A percentile compares a stretch with the other conserved stretches of the same genome.
Evolutionary conservation across 2,888 invertebrate species (phyloP).

Genomic region (Thera britannica): DNA sequence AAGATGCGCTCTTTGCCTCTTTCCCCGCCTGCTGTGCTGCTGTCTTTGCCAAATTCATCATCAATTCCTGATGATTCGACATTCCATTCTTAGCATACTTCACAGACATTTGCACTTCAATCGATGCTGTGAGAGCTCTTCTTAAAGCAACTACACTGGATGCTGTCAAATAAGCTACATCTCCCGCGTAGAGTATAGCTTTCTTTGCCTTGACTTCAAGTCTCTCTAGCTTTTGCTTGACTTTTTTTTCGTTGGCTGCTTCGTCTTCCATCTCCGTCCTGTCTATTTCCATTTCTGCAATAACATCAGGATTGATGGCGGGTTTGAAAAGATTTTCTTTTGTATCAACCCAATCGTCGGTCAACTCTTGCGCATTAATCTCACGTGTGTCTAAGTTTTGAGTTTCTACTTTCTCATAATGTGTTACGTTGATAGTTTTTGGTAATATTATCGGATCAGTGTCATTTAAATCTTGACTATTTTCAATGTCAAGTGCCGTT

Average conservation of each 20-base stretch:
- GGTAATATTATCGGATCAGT: constrained; percentile 65
- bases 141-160: constrained; percentile 78
- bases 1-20: constrained; percentile 76
- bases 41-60: constrained; percentile 81
- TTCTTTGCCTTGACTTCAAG: constrained; percentile 78
- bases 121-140: constrained; percentile 77
- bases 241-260: constrained; percentile 62
- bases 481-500: constrained; percentile 70
- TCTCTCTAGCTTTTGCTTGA: constrained; percentile 69
- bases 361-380: constrained; percentile 57
- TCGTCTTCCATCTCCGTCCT: constrained; percentile 70
- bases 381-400: constrained; percentile 64
- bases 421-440: constrained; percentile 63
- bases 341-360: constrained; percentile 70
- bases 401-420: constrained; percentile 54
- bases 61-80: constrained; percentile 77
- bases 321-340: constrained; percentile 63
- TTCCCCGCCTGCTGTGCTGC: constrained; percentile 81
- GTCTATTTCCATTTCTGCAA: constrained; percentile 75
- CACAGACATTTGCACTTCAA: constrained; percentile 80
- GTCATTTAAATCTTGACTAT: constrained; percentile 54
- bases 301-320: constrained; percentile 64
- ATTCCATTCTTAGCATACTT: constrained; percentile 75
- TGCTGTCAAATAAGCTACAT: constrained; percentile 78
- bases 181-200: constrained; percentile 79